These are phyloP conservation scores for Neoitamus cyanurus DNA, from an alignment of 2,888 invertebrate species.

Conservation along the genomic window DNA sequence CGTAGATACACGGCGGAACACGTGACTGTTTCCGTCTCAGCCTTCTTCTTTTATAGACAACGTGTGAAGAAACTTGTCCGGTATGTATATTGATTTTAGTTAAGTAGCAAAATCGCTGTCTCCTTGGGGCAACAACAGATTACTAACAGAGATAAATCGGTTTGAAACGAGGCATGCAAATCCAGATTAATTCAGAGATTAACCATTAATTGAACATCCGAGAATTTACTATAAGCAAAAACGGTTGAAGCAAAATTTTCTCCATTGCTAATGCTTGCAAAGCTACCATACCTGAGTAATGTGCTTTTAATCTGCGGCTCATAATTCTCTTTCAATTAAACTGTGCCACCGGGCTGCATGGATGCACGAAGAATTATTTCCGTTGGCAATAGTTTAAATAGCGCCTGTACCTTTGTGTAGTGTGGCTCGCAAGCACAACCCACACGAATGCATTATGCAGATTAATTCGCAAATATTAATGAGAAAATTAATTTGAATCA, in stretches of 20 bases:
- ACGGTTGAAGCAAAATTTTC: not conserved
- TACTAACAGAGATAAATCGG: not conserved
- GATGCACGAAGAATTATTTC: not conserved
- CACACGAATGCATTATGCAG: not conserved
- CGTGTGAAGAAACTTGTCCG: not conserved
- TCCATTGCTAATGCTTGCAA: not conserved
- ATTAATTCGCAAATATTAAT: not conserved
- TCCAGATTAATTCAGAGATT: not conserved
- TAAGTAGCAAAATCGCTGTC: not conserved
- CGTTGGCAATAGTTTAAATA: not conserved
- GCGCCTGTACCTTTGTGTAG: not conserved
- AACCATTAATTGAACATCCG: not conserved
- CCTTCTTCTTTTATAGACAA: not conserved
- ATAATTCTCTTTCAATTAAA: slow-evolving; percentile 16
- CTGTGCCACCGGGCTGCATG: not conserved
- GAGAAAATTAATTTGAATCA: not conserved
- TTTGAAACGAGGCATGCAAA: not conserved
- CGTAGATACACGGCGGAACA: not conserved
- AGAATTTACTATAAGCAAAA: not conserved
- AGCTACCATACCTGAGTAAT: not conserved
- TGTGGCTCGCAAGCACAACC: not conserved
- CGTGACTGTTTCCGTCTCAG: not conserved
- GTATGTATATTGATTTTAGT: not conserved
- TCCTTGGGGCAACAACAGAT: not conserved
- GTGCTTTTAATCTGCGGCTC: not conserved